phyloP scores from a whole-genome alignment of 2,113 vertebrate genomes.

The Polyodon spathula region DNA sequence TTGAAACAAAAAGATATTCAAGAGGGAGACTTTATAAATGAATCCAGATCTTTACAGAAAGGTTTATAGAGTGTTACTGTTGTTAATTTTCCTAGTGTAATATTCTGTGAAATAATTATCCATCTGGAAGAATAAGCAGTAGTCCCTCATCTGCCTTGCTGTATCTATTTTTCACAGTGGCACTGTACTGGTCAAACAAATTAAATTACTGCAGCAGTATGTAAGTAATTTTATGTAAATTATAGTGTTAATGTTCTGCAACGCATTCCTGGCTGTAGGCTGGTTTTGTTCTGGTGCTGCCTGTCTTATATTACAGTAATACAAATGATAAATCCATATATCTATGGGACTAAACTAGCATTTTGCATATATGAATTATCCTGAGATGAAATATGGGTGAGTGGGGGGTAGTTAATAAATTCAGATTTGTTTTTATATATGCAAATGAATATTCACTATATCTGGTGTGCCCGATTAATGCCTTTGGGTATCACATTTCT shows the following conservation, averaged over 20 bases:
- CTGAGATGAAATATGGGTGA: no score
- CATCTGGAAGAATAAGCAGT: constrained; percentile 66
- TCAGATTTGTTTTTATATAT: no score
- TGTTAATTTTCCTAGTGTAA: constrained; percentile 56
- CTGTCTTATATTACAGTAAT: constrained; percentile 41
- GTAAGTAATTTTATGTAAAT: constrained; percentile 98
- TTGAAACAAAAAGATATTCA: no score
- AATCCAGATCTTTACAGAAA: constrained; percentile 22
- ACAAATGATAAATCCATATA: constrained; percentile 39
- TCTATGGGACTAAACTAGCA: constrained; percentile 43
- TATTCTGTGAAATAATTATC: constrained; percentile 54
- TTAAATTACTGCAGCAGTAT: constrained; percentile 89
- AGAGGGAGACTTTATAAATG: constrained; percentile 33
- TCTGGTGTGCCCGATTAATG: no score
- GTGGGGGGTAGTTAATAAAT: no score
- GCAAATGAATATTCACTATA: no score
- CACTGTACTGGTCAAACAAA: constrained; percentile 81
- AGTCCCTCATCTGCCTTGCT: constrained; percentile 57
- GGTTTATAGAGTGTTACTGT: constrained; percentile 37
- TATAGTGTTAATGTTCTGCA: constrained; percentile 94
- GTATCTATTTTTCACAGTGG: constrained; percentile 74
- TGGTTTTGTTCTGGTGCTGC: constrained; percentile 66
- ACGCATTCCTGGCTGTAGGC: constrained; percentile 68
- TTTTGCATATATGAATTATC: no score
- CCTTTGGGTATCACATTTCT: no score